These are phyloP conservation scores for Aphis gossypii DNA, from an alignment of 1,140 invertebrate species.

Conservation along the genomic window DNA sequence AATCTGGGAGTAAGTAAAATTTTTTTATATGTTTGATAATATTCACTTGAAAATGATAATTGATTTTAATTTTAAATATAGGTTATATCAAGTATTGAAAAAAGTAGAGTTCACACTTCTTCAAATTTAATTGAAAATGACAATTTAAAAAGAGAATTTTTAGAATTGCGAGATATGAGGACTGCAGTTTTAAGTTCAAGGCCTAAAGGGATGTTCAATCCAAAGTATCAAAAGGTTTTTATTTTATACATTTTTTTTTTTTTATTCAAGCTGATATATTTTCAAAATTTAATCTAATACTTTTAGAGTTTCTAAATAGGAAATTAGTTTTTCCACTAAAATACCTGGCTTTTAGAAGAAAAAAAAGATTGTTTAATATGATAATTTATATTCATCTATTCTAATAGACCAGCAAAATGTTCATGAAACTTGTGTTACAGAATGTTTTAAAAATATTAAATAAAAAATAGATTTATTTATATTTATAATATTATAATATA, in stretches of 20 bases:
- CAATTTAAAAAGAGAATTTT: slow-evolving; percentile 44
- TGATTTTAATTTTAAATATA: not conserved
- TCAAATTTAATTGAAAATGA: slow-evolving; percentile 20
- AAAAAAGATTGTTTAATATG: no score
- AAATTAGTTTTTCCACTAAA: no score
- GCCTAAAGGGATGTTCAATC: slow-evolving; percentile 51
- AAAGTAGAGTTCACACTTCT: slow-evolving; percentile 18
- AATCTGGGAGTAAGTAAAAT: slow-evolving; percentile 3
- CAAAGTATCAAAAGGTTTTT: slow-evolving; percentile 52
- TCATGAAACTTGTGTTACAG: no score
- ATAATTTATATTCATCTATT: no score
- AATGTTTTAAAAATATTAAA: no score
- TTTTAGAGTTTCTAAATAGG: no score
- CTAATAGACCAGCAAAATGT: no score
- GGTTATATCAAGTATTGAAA: slow-evolving; percentile 46
- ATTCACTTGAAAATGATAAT: not conserved
- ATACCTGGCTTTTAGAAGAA: no score
- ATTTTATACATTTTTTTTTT: not conserved
- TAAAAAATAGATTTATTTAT: no score
- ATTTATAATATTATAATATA: no score
- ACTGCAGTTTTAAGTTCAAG: slow-evolving; percentile 38
- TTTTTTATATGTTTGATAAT: not conserved
- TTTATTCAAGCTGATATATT: no score
- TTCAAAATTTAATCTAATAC: no score
- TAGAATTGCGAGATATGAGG: slow-evolving; percentile 5